Conservation (phyloP, 2,113 vertebrate genomes). For the Ptilorrhoa leucosticta region DNA sequence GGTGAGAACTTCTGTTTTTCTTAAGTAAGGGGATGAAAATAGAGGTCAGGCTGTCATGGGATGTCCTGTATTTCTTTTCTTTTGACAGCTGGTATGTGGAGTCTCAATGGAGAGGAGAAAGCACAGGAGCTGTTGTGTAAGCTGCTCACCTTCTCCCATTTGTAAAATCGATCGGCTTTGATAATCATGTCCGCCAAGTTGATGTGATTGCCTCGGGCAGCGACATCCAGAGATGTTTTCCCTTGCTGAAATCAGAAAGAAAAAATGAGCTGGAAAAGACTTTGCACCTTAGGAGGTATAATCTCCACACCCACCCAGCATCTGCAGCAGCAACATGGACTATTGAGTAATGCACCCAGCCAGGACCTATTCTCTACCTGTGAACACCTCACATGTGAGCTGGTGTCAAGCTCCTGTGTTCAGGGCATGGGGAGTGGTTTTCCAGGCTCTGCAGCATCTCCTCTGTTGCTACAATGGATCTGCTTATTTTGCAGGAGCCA, state of each 20-base stretch:
- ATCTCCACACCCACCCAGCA: rapidly evolving
- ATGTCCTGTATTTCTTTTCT: background rate
- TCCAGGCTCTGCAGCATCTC: background rate
- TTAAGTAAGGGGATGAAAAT: background rate
- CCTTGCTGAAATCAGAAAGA: slow-evolving; percentile 77
- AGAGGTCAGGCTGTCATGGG: background rate
- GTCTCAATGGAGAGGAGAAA: background rate
- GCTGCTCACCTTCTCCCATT: slow-evolving; percentile 79
- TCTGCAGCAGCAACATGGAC: background rate
- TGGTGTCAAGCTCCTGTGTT: background rate
- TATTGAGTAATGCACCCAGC: background rate
- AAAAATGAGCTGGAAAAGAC: background rate
- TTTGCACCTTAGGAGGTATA: background rate
- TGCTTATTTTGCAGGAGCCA: background rate
- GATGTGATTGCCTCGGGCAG: slow-evolving; percentile 83
- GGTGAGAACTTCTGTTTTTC: background rate
- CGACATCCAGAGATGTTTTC: slow-evolving; percentile 85
- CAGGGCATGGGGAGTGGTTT: background rate
- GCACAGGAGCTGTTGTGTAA: background rate
- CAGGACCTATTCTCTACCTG: background rate
- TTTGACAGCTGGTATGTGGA: background rate
- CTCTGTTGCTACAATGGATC: background rate
- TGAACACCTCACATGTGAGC: background rate
- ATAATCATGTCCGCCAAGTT: slow-evolving; percentile 89
- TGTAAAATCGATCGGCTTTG: slow-evolving; percentile 88